Base-by-base conservation (phyloP, 2,888 invertebrate species). In the Drosophila monieri region DNA sequence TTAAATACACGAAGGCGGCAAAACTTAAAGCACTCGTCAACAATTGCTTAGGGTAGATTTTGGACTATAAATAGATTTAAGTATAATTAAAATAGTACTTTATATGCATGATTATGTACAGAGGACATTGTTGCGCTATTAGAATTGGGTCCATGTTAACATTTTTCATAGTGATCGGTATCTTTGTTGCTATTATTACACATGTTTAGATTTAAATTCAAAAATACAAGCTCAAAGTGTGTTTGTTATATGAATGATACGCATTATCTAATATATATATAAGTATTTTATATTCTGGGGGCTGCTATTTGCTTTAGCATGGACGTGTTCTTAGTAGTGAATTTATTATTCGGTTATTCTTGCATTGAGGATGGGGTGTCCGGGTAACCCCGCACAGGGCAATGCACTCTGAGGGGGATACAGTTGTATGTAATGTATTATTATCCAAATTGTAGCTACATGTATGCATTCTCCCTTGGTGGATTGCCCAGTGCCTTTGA, bases 1-100 rank as follows among this genome's bases (percentile, higher is more conserved):
- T 78, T 67, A 66, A 69, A 66, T 60, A 66, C 49, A 59, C 64
- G 55, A 81, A 79, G 78, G 78, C 83, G 75, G 58, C 75, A 57
- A 57, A 80, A 80, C 73, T 59, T 85, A 81, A 81, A 81, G 85
- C 85, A 81, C 83, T 81, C 68, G 81, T 68, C 76, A 79, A 85
- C 80, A 85, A 85, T 81, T 81, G 85, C 85, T 81, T 81, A 76
- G 80, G 76, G 73, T 77, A 73, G 75, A 15, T 35, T 37, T 51
- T 30, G 37, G 61, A 39, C 64, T 64, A 53, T 65, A 53, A 44
- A 23, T 64, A 46, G 53, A 46, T 41, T 53, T 47, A 47, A 25
- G 8, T 64, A 62, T 61, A 49, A 23, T 64, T 46, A 35, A 62
- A 62, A 52, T 52, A 30, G 51, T 43, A 27, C 18, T 46, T 15